Base-by-base conservation (phyloP, 1,140 invertebrate species). In the Chrysomallon squamiferum region DNA sequence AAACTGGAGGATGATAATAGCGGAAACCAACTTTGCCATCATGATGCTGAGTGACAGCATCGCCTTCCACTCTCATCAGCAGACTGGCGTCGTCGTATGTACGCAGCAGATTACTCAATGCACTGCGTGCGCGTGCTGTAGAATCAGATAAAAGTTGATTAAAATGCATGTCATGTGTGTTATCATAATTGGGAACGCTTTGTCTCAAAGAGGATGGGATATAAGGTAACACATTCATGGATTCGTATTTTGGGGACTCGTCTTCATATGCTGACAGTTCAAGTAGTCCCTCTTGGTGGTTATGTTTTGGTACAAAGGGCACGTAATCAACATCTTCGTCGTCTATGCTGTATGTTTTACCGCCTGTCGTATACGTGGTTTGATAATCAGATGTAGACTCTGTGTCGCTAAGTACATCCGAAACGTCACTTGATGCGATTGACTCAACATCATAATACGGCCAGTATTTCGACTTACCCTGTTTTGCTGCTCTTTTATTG, bases 321-420 rank as follows among this genome's bases (percentile, higher is more conserved):
- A 72, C 64, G 32, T 72, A 72, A 3, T 59, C 35, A 33, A 65
- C 65, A 29, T 43, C 33, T 41, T 62, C 59, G 32, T 58, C 56
- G 15, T 58, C 56, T n/a, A 35, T 25, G 13, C 29, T 45, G 38
- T 63, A 18, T 47, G 66, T 29, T 52, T 61, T 13, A 52, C 43
- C 22, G 41, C 49, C 22, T 47, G 61, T 15, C 35, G 20, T 0
- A 56, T 38, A 25, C 38, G 52, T 32, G 15, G 5, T 38, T 38
- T 38, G 6, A 38, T 69, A 72, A 33, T 60, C 60, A 32, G 56
- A 47, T 30, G 33, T 38, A 13, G 58, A 66, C 41, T 62, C 69
- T 15, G 25, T 66, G 25, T 72, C 66, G 27, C 29, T 60, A 15
- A 66, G 38, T n/a, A 62, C 4, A 29, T 58, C 62, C 29, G 35